Conservation (phyloP, 2,797 vertebrate species). For the Catharus ustulatus region DNA sequence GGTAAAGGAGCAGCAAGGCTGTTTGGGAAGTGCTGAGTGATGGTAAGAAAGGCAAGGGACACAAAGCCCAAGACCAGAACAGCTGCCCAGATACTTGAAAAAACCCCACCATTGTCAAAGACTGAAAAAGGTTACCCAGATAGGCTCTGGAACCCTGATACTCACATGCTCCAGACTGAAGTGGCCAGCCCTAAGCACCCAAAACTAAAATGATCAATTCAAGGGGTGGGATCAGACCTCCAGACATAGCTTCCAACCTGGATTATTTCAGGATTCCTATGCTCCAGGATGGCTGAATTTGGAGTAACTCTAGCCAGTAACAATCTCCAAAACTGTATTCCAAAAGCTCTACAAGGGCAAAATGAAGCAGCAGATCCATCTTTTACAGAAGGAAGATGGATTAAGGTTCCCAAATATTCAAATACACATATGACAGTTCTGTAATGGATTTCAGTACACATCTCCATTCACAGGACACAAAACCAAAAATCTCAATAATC, state of each 20-base stretch:
- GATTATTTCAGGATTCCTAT: not conserved
- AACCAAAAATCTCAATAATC: not conserved
- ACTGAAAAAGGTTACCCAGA: not conserved
- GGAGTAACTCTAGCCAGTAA: not conserved
- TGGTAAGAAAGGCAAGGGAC: rapidly evolving
- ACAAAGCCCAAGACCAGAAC: not conserved
- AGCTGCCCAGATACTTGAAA: not conserved
- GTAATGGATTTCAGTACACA: not conserved
- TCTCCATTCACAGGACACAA: not conserved
- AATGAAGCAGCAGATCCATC: not conserved
- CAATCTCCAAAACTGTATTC: not conserved
- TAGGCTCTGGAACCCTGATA: not conserved
- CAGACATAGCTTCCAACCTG: not conserved
- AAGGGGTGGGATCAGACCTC: not conserved
- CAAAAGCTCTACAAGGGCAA: not conserved
- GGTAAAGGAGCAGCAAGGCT: not conserved
- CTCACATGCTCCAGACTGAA: rapidly evolving
- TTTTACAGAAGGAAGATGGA: not conserved
- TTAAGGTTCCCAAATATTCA: not conserved
- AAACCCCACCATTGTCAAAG: rapidly evolving
- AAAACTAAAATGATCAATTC: not conserved
- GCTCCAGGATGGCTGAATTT: not conserved
- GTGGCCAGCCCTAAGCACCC: not conserved
- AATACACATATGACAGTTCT: too few species aligned
- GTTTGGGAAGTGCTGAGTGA: not conserved